These are phyloP conservation scores for Tinea pellionella DNA, from an alignment of 2,888 invertebrate species.

Conservation along the genomic window DNA sequence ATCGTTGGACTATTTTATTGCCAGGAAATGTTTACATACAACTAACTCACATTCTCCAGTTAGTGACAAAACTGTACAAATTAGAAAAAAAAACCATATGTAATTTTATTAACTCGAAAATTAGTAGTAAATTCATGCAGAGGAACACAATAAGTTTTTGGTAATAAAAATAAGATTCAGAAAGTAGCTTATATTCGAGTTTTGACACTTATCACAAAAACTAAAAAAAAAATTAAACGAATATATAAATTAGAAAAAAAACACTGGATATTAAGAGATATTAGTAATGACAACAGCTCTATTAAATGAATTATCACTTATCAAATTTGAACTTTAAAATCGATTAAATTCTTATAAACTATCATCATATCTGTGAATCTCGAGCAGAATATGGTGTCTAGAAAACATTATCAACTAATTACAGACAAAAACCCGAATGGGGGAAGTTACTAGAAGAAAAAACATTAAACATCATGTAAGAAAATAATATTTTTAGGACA, in stretches of 20 bases:
- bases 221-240: slow-evolving; percentile 23
- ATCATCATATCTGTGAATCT: not conserved
- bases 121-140: slow-evolving; percentile 23
- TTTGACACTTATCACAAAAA: slow-evolving; percentile 58
- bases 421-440: not conserved
- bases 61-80: slow-evolving; percentile 61
- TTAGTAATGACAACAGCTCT: too few relatives aligned
- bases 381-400: not conserved
- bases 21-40: slow-evolving; percentile 65
- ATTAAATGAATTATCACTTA: slow-evolving; percentile 55
- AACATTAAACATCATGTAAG: not conserved
- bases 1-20: slow-evolving; percentile 62
- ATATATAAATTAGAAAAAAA: slow-evolving; percentile 59
- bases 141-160: slow-evolving; percentile 43
- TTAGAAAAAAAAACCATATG: slow-evolving; percentile 49
- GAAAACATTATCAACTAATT: not conserved
- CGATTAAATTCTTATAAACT: slow-evolving; percentile 41
- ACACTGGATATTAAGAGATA: slow-evolving; percentile 43
- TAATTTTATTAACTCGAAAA: slow-evolving; percentile 26
- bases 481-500: not conserved
- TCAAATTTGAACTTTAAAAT: slow-evolving; percentile 64
- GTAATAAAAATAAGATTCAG: slow-evolving; percentile 49
- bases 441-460: not conserved
- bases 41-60: slow-evolving; percentile 42
- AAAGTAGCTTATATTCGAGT: slow-evolving; percentile 58